These are phyloP conservation scores for Apodemia duryi DNA, from an alignment of 2,888 invertebrate species.

Conservation along the genomic window DNA sequence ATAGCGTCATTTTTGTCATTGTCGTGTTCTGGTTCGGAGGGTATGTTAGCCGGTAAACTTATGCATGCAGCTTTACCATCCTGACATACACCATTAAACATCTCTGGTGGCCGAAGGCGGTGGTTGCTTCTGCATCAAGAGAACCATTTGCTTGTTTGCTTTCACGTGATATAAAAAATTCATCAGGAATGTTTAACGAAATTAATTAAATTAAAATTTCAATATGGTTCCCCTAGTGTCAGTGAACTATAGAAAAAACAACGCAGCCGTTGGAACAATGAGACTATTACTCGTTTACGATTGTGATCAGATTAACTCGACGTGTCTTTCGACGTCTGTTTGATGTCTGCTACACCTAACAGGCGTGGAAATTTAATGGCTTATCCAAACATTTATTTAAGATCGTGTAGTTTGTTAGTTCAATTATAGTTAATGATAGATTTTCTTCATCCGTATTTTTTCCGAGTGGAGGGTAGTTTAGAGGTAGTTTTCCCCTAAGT, in stretches of 20 bases:
- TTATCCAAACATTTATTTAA: slow-evolving; percentile 1
- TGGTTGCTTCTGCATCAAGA: no score
- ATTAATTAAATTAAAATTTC: neutral
- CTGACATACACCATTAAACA: no score
- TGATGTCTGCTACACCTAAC: slow-evolving; percentile 1
- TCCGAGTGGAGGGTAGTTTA: no score
- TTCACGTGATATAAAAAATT: no score
- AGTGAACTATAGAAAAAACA: neutral
- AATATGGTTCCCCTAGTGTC: neutral
- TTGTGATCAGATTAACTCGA: slow-evolving; percentile 1
- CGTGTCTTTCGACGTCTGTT: slow-evolving; percentile 3
- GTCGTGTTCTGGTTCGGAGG: no score
- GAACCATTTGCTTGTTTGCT: no score
- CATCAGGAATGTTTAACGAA: neutral
- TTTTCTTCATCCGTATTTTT: no score
- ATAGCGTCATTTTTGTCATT: no score
- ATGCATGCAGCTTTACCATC: no score
- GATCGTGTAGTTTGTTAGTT: neutral
- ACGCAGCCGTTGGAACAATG: slow-evolving; percentile 2
- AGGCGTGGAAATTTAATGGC: neutral
- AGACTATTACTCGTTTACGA: slow-evolving; percentile 5
- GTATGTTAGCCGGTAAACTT: no score
- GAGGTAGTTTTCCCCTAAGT: no score
- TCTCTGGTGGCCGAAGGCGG: no score
- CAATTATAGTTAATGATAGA: neutral